Conservation (phyloP, 2,113 vertebrate genomes). For the Danionella cerebrum region DNA sequence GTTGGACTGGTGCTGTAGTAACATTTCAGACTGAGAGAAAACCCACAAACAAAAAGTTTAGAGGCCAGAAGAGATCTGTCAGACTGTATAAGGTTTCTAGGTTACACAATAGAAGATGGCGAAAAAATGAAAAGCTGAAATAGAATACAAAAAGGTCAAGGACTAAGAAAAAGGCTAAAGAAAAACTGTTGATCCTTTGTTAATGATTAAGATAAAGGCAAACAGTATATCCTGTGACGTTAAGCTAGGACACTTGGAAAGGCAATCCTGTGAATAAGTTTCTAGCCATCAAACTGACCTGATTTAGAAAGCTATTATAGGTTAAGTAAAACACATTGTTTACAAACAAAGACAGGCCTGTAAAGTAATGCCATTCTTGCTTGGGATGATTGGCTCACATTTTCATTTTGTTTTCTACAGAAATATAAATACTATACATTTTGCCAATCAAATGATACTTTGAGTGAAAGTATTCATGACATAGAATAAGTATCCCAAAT, state of each 20-base stretch:
- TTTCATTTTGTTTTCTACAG: neutral
- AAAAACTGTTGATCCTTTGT: constrained; percentile 2
- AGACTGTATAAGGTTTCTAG: constrained; percentile 75
- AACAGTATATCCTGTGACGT: constrained; percentile 18
- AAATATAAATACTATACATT: neutral
- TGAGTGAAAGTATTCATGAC: no score
- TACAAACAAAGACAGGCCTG: constrained; percentile 24
- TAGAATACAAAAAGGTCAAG: neutral
- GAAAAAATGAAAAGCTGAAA: constrained; percentile 7
- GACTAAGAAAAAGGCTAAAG: neutral
- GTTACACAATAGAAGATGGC: neutral
- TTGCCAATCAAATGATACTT: no score
- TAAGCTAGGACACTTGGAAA: constrained; percentile 6
- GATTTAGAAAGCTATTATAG: neutral
- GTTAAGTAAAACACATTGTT: constrained; percentile 23
- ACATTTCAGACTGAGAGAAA: constrained; percentile 69
- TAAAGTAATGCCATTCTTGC: constrained; percentile 4
- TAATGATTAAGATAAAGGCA: neutral
- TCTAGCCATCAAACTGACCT: neutral
- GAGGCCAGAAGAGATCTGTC: neutral
- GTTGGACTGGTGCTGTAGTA: constrained; percentile 94
- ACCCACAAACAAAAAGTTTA: constrained; percentile 43
- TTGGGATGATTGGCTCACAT: constrained; percentile 8
- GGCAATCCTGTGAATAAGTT: constrained; percentile 4
- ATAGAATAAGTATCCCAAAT: no score